Evolutionary conservation across 1,140 invertebrate genomes (phyloP), one percentile per base, ranked within the genome.

Genomic region (Drosophila ambigua): DNA sequence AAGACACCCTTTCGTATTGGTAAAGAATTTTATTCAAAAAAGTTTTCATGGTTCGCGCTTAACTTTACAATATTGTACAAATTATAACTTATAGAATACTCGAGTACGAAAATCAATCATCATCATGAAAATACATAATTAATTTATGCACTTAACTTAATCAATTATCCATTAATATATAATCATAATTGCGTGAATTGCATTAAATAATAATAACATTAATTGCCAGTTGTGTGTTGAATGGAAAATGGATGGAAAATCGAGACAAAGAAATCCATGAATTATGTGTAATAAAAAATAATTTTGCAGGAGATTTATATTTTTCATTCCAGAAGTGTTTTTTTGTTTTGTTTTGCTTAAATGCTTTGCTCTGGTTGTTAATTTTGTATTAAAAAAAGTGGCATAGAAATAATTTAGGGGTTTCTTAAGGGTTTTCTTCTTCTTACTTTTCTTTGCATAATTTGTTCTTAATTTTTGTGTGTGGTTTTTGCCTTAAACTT

Each of bases 1-100:
- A 28, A 7, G 5, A 45, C n/a, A 35, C 53, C 9, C n/a, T 28
- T 48, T 46, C n/a, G 43, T 69, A 69, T 39, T 77, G 78, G 78
- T 88, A 79, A 88, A 88, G 83, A 88, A 88, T 88, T 88, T 88
- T 88, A 88, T 88, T 88, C 83, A 88, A 87, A 87, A 87, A 88
- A 72, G 72, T 88, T 60, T 72, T 23, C 35, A 39, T 69, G 79
- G 58, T 64, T 78, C 78, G 59, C 35, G 65, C 83, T 88, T 88
- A 88, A 83, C 79, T 88, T 87, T 87, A 89, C 35, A 39, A 39
- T 39, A 39, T 39, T 13, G 35, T 88, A 88, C 83, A 88, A 88
- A 88, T 88, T 67, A 88, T 88, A 85, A 61, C 79, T 79, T 88
- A 88, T 64, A 64, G 53, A 60, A 80, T 73, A 78, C 53, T 64